Percentiles rank a stretch among this genome's conserved stretches.
These are phyloP conservation scores for Catocala sponsa DNA, from an alignment of 2,888 invertebrate genomes.

Conservation along the genomic window DNA sequence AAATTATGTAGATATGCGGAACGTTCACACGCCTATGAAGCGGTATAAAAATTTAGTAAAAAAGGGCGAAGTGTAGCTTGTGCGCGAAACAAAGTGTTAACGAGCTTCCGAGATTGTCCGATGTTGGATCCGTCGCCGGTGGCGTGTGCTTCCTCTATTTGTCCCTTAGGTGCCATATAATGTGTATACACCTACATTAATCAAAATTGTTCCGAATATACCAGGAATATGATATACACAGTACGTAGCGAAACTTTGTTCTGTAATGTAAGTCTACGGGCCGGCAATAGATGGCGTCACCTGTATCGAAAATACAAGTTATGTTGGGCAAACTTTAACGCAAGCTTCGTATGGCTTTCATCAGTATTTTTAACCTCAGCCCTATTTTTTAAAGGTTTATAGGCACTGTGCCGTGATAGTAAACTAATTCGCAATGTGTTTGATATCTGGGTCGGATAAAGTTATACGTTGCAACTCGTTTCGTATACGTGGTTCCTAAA, in stretches of 20 bases:
- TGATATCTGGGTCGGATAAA: too few relatives aligned
- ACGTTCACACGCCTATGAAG: conserved; percentile 8
- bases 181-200: conserved; percentile 13
- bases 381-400: too few relatives aligned
- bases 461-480: too few relatives aligned
- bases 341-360: neutral
- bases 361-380: too few relatives aligned
- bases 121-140: conserved; percentile 18
- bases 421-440: too few relatives aligned
- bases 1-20: conserved; percentile 10
- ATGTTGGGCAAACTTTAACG: too few relatives aligned
- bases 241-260: neutral
- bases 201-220: conserved; percentile 16
- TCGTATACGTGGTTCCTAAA: too few relatives aligned
- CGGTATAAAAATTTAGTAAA: conserved; percentile 2
- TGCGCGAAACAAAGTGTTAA: conserved; percentile 23
- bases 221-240: conserved; percentile 6
- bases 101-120: conserved; percentile 26
- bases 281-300: conserved; percentile 10
- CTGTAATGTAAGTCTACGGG: neutral
- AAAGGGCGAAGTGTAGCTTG: conserved; percentile 17
- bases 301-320: conserved; percentile 1
- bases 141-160: conserved; percentile 17
- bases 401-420: too few relatives aligned
- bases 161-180: conserved; percentile 20